phyloP scores from a whole-genome alignment of 2,797 vertebrate species.

The Passerculus sandwichensis region DNA sequence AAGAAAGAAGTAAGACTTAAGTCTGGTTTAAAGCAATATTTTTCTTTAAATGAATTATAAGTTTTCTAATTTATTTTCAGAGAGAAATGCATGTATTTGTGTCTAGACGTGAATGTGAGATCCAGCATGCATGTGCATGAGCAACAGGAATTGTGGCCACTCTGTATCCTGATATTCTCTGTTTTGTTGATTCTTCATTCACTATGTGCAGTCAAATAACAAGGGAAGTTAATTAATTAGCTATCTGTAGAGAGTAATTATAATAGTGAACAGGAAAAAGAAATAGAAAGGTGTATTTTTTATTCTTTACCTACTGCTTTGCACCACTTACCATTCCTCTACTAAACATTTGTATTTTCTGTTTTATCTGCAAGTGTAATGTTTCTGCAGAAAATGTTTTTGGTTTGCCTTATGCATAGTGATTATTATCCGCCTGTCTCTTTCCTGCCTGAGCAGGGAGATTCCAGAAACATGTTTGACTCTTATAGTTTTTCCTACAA shows the following conservation, averaged over 20 bases:
- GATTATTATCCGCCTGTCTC: neutral
- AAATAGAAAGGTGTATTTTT: neutral
- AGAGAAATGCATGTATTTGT: neutral
- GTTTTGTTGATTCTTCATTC: neutral
- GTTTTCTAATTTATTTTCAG: neutral
- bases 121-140: fast-evolving
- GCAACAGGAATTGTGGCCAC: neutral
- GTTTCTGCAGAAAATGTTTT: neutral
- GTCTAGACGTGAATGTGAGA: neutral
- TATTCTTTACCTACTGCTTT: neutral
- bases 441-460: neutral
- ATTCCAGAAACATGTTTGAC: neutral
- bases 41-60: neutral
- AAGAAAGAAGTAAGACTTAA: neutral
- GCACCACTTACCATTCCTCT: neutral
- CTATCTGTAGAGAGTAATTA: neutral
- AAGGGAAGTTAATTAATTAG: neutral
- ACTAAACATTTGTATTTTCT: neutral
- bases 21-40: neutral
- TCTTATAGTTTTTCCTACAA: neutral
- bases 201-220: neutral
- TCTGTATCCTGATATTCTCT: neutral
- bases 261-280: neutral
- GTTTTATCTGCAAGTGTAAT: neutral
- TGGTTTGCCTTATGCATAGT: neutral